Evolutionary conservation across 2,113 vertebrate species (phyloP), one percentile per base, ranked within the genome.

Genomic region (Muntiacus reevesi): DNA sequence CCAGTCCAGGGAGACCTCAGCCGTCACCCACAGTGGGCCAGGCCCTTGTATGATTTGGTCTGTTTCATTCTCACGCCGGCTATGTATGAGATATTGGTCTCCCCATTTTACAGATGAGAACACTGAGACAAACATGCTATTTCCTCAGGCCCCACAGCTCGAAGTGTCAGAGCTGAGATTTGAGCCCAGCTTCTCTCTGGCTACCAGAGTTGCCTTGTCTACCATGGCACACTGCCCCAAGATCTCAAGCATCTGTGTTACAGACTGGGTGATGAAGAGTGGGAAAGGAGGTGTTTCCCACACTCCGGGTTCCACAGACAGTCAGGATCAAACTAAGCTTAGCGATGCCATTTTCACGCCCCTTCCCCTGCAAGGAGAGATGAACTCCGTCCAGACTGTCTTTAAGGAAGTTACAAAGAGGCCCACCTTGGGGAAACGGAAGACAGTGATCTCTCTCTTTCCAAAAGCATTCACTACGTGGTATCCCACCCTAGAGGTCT

Each of bases 351-450:
- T 87, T 30, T 60, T 21, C 40, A 83, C 2, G 0, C 10, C 40
- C 19, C 25, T 64, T 23, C 25, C 5, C 13, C 25, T 1, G 7
- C 55, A 54, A n/a, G 78, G 30, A 81, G 83, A 60, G 67, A n/a
- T 11, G 11, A 45, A 6, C 25, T 11, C 12, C n/a, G 43, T 16
- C 19, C 43, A 28, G 67, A n/a, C 64, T n/a, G 21, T 92, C 15
- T 30, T 91, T 21, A 40, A 54, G 59, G 79, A 33, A 89, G 40
- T 95, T 82, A 64, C 30, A 92, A 76, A 86, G 55, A 28, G 57
- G 79, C 83, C n/a, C 89, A 9, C 23, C 5, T 45, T 45, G 87
- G 82, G 33, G 79, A 89, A 17, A 93, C 0, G n/a, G 43, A 81
- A 86, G 33, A 91, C 0, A 2, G 33, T 47, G 40, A 79, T 94